Conservation (phyloP, 2,888 invertebrate species). For the Julus scanicus region DNA sequence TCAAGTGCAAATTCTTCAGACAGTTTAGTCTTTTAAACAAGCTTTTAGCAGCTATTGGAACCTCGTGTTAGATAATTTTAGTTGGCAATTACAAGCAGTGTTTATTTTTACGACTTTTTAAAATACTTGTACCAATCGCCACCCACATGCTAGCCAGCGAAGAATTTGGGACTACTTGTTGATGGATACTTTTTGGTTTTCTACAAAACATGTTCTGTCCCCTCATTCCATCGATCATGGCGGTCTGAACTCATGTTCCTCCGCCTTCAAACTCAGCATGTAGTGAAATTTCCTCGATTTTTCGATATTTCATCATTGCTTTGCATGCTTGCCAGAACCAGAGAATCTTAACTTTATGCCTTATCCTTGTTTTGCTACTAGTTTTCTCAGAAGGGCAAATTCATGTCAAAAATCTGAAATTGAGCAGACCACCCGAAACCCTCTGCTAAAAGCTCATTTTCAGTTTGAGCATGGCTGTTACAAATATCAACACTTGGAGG, state of each 20-base stretch:
- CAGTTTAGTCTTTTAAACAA: neutral
- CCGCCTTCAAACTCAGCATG: constrained; percentile 3
- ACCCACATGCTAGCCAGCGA: neutral
- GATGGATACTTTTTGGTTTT: constrained; percentile 1
- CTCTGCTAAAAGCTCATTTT: constrained; percentile 29
- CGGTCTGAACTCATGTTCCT: neutral
- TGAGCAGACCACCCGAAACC: neutral
- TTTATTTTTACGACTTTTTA: constrained; percentile 37
- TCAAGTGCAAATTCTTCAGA: neutral
- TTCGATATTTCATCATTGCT: neutral
- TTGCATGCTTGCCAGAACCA: neutral
- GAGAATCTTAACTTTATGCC: neutral
- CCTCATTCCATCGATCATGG: neutral
- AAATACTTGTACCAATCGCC: constrained; percentile 9
- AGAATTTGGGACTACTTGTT: constrained; percentile 22
- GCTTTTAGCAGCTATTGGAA: constrained; percentile 40
- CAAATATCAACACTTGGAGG: constrained; percentile 2
- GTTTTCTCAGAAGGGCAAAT: neutral
- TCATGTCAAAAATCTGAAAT: neutral
- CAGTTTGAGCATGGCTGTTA: neutral
- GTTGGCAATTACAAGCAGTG: constrained; percentile 24
- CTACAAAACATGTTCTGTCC: neutral
- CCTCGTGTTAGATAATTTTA: neutral
- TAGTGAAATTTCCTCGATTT: neutral
- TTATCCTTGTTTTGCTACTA: constrained; percentile 17